These are phyloP conservation scores for Acropora tenuis DNA, from an alignment of 64 coral and sea anemone species.

Conservation along the genomic window DNA sequence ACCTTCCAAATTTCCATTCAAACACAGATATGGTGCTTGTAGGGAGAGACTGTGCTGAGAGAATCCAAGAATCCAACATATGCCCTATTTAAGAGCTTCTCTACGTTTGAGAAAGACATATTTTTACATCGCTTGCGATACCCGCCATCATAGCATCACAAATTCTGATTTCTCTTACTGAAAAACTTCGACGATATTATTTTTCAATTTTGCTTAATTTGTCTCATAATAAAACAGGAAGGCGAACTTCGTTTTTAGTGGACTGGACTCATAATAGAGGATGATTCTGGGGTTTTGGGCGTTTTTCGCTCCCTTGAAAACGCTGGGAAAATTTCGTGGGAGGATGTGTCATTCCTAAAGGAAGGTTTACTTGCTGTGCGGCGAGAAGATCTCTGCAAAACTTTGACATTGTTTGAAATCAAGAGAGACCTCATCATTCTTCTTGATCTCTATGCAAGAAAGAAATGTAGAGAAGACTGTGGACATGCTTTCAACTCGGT, in stretches of 20 bases:
- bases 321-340: neutral
- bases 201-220: neutral
- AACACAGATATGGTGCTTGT: no score
- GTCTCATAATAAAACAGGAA: neutral
- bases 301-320: neutral
- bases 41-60: no score
- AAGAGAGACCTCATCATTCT: neutral
- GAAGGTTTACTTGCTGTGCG: neutral
- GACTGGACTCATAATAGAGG: neutral
- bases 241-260: neutral
- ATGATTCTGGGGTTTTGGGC: neutral
- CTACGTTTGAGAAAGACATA: no score
- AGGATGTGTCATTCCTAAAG: neutral
- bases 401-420: neutral
- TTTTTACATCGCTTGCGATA: no score
- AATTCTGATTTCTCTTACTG: no score
- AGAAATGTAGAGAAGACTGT: neutral
- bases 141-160: no score
- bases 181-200: no score
- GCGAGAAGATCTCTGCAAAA: neutral
- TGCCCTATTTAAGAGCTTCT: no score
- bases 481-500: no score
- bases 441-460: neutral
- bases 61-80: no score
- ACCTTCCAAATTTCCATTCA: no score